Conservation (phyloP, 53 echinoderm and acorn worm species). For the Glandiceps talaboti region DNA sequence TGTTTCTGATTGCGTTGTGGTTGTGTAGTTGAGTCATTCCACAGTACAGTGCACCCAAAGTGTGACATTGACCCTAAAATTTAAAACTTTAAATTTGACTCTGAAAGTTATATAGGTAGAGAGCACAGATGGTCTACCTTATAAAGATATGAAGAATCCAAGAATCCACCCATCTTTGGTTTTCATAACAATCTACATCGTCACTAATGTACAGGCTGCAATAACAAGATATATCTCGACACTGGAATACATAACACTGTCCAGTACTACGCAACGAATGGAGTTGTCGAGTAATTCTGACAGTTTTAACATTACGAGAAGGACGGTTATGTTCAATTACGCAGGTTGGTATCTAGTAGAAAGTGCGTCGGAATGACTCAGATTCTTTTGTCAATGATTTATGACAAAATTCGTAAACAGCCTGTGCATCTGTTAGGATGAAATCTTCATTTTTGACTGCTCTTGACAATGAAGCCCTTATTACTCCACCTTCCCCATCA, state of each 20-base stretch:
- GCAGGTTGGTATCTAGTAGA: conserved; percentile 20
- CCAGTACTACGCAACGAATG: conserved; percentile 17
- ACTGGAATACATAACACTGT: neutral
- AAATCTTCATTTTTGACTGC: conserved; percentile 40
- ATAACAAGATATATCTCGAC: neutral
- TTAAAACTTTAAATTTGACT: no score
- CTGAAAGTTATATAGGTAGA: no score
- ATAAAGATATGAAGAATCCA: no score
- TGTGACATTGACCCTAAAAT: no score
- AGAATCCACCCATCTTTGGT: neutral
- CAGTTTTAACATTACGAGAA: conserved; percentile 18
- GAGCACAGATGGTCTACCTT: no score
- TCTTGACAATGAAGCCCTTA: conserved; percentile 33
- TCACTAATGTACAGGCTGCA: neutral
- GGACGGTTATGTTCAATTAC: conserved; percentile 16
- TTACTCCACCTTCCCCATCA: conserved; percentile 70
- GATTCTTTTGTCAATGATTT: conserved; percentile 24
- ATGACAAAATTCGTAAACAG: conserved; percentile 19
- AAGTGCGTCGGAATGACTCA: conserved; percentile 22
- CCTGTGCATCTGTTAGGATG: conserved; percentile 26
- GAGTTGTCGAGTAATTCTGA: conserved; percentile 34
- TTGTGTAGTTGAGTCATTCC: no score
- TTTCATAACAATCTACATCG: neutral
- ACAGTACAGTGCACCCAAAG: no score
- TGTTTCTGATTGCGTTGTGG: no score